Evolutionary conservation across 2,113 vertebrate species (phyloP).

Genomic region (Ursus arctos): DNA sequence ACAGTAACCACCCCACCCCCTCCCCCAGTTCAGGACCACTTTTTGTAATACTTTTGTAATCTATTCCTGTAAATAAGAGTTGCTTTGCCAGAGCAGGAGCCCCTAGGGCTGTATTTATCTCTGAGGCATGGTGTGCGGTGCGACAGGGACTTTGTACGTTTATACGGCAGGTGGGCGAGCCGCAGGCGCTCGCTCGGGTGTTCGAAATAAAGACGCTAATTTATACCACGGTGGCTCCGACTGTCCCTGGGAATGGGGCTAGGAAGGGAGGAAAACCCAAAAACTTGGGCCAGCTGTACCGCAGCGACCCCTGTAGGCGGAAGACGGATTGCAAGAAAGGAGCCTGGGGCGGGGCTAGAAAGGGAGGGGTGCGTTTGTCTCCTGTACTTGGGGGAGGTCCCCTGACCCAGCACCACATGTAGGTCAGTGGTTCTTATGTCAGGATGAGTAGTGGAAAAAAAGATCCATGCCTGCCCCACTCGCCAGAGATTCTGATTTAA

Average conservation of each 20-base stretch:
- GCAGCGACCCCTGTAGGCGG: conserved; percentile 67
- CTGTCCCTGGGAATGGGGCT: not conserved
- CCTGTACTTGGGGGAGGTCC: accelerated
- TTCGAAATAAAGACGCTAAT: conserved; percentile 82
- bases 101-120: conserved; percentile 83
- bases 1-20: not conserved
- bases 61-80: conserved; percentile 85
- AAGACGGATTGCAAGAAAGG: not conserved
- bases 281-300: not conserved
- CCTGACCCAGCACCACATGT: not conserved
- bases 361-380: accelerated
- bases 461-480: not conserved
- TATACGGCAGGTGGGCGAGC: conserved; percentile 62
- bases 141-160: conserved; percentile 78
- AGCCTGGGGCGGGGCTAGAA: not conserved
- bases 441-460: not conserved
- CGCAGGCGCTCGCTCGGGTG: conserved; percentile 52
- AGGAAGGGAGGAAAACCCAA: not conserved
- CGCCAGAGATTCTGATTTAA: not conserved
- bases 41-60: conserved; percentile 86
- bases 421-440: not conserved
- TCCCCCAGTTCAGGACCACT: conserved; percentile 81
- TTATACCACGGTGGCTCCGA: conserved; percentile 69
- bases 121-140: conserved; percentile 81
- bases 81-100: conserved; percentile 78